A percentile compares a stretch with the other conserved stretches of the same genome.
phyloP scores from a whole-genome alignment of 2,888 invertebrate genomes.

The Ellobium chinense region DNA sequence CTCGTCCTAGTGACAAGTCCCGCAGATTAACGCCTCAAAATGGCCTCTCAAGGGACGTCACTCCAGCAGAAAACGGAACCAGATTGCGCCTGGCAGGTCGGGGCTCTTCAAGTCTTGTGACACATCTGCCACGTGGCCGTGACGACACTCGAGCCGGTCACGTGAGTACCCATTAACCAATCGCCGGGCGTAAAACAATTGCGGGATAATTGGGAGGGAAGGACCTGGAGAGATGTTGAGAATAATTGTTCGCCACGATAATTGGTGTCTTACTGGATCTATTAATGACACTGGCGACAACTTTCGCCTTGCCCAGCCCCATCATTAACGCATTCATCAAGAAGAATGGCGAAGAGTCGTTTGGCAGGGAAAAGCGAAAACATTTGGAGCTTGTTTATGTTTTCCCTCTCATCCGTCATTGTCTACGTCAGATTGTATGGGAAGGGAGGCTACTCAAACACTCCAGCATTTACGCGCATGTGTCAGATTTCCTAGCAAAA shows the following conservation, averaged over 20 bases:
- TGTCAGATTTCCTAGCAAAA: no score
- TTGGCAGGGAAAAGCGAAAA: not conserved
- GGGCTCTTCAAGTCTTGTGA: slow-evolving; percentile 34
- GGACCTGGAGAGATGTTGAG: slow-evolving; percentile 5
- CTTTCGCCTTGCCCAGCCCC: not conserved
- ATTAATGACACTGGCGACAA: not conserved
- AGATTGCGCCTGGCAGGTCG: not conserved
- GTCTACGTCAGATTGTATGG: not conserved
- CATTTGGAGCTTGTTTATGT: not conserved
- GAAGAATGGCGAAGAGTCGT: not conserved
- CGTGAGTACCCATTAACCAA: slow-evolving; percentile 43
- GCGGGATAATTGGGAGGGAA: slow-evolving; percentile 26
- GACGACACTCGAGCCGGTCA: slow-evolving; percentile 37
- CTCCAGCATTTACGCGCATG: no score
- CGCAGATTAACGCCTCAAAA: slow-evolving; percentile 20
- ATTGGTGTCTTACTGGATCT: slow-evolving; percentile 25
- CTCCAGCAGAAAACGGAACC: slow-evolving; percentile 17
- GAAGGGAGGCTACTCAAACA: no score
- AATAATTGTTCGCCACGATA: slow-evolving; percentile 22
- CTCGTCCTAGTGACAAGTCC: not conserved
- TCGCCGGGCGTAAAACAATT: slow-evolving; percentile 35
- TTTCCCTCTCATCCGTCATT: not conserved
- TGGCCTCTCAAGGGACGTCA: slow-evolving; percentile 4
- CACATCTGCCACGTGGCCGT: slow-evolving; percentile 34
- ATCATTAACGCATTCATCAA: slow-evolving; percentile 2